Evolutionary conservation across 2,797 vertebrate genomes (phyloP).

Genomic region (Hemitrygon akajei): DNA sequence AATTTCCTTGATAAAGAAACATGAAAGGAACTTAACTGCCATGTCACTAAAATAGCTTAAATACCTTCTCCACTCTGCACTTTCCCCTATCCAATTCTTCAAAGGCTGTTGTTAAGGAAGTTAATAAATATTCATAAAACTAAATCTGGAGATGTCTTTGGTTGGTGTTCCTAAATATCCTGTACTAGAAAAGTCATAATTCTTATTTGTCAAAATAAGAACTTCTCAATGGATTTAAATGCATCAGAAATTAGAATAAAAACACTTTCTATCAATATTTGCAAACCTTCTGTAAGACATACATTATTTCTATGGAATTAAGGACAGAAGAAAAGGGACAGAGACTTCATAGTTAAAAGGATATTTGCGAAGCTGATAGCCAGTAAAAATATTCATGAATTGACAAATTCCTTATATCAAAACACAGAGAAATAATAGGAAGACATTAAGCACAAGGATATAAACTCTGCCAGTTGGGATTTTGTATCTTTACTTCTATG

Average conservation of each 20-base stretch:
- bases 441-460: not conserved
- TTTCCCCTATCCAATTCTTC: not conserved
- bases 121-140: constrained; percentile 9
- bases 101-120: not conserved
- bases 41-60: not conserved
- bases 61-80: not conserved
- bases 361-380: not conserved
- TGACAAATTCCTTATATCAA: not conserved
- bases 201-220: not conserved
- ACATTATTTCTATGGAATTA: not conserved
- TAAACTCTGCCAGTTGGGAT: not conserved
- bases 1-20: constrained; percentile 1
- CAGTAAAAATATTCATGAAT: not conserved
- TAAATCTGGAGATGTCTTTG: not conserved
- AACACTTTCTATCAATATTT: not conserved
- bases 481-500: not conserved
- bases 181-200: not conserved
- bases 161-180: not conserved
- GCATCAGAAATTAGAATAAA: not conserved
- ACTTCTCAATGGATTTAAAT: not conserved
- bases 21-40: constrained; percentile 5
- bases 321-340: not conserved
- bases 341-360: not conserved
- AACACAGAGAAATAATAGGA: not conserved
- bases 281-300: not conserved